Evolutionary conservation across 2,113 vertebrate species (phyloP).

Genomic region (Calidris pygmaea): DNA sequence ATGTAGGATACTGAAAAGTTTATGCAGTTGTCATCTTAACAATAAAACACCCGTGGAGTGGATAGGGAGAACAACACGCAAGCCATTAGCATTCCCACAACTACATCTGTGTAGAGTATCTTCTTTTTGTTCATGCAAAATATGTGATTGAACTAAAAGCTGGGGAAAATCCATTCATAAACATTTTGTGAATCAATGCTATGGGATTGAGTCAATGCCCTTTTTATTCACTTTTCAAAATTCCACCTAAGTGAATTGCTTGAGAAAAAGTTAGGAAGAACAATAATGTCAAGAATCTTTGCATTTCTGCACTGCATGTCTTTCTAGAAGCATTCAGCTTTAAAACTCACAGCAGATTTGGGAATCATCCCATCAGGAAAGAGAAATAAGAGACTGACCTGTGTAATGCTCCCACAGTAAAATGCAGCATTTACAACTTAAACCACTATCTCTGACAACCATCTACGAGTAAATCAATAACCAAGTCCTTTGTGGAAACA

Average conservation of each 20-base stretch:
- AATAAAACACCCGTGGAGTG: background rate
- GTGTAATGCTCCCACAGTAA: background rate
- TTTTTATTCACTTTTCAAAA: background rate
- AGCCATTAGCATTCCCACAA: background rate
- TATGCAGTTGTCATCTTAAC: background rate
- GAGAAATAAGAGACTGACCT: background rate
- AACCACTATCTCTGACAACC: background rate
- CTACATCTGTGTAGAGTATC: background rate
- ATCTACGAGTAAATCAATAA: conserved; percentile 13
- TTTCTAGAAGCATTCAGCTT: background rate
- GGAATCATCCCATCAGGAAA: background rate
- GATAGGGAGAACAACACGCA: background rate
- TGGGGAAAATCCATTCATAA: background rate
- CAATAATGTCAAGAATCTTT: background rate
- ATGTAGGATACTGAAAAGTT: background rate
- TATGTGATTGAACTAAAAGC: background rate
- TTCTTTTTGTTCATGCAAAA: background rate
- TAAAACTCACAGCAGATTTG: background rate
- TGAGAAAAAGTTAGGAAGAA: background rate
- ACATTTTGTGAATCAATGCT: background rate
- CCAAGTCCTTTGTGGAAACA: background rate
- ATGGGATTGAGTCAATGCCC: background rate
- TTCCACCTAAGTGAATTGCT: background rate
- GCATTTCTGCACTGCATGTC: background rate
- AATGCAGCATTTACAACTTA: background rate